A percentile compares a stretch with the other conserved stretches of the same genome.
Evolutionary conservation across 2,797 vertebrate genomes (phyloP).

Genomic region (Arnoldichthys spilopterus): DNA sequence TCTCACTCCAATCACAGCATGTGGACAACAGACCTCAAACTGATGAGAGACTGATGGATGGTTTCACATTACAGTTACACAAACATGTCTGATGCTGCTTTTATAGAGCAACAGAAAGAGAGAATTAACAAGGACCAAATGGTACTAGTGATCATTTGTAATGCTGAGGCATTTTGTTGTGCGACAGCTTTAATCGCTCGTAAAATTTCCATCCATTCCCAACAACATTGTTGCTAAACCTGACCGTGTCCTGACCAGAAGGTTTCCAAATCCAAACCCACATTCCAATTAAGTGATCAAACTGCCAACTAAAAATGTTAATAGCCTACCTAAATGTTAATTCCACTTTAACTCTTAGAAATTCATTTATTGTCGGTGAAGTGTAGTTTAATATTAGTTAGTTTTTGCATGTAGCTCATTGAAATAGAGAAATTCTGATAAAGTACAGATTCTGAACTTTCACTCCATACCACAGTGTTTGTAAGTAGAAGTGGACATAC

Average conservation of each 20-base stretch:
- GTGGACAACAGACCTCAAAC: conserved; percentile 43
- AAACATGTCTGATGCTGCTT: conserved; percentile 59
- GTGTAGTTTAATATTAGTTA: too few species aligned
- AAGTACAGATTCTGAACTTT: too few species aligned
- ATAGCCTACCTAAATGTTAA: too few species aligned
- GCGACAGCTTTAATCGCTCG: not conserved
- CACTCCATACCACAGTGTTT: too few species aligned
- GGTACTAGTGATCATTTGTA: conserved; percentile 52
- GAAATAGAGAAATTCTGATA: too few species aligned
- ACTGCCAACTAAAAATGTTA: too few species aligned
- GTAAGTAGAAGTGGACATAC: too few species aligned
- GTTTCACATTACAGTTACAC: conserved; percentile 42
- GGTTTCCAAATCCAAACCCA: not conserved
- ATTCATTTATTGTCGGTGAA: too few species aligned
- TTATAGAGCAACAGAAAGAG: conserved; percentile 38
- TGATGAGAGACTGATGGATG: conserved; percentile 31
- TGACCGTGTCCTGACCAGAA: not conserved
- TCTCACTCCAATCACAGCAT: conserved; percentile 38
- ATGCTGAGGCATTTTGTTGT: conserved; percentile 58
- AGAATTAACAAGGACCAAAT: conserved; percentile 39
- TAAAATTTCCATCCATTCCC: not conserved
- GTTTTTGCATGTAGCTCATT: too few species aligned
- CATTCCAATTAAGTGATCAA: too few species aligned
- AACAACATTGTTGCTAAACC: not conserved
- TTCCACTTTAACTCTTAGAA: too few species aligned